Percentiles rank a stretch among this genome's conserved stretches.
Conservation (phyloP, 2,113 vertebrate species). For the Oryzias curvinotus region DNA sequence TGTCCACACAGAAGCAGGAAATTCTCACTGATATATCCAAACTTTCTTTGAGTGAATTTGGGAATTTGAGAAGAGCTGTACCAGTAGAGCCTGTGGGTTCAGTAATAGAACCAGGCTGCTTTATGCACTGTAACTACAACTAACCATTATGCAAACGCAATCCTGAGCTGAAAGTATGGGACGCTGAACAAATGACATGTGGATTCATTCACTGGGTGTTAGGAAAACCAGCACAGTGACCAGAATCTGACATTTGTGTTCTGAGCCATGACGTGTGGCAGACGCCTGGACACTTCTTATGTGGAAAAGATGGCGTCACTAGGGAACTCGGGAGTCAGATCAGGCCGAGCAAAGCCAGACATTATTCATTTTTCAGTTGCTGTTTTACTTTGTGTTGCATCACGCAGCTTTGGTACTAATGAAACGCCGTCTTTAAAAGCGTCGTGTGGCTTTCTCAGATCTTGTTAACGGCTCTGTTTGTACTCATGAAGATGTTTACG, state of each 20-base stretch:
- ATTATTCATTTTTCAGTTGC: too few species aligned
- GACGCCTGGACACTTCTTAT: conserved; percentile 7
- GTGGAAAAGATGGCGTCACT: too few species aligned
- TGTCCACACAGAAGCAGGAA: conserved; percentile 6
- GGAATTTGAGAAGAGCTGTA: neutral
- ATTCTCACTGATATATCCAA: conserved; percentile 3
- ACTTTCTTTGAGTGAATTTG: neutral
- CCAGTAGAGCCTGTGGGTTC: conserved; percentile 13
- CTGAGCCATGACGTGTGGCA: conserved; percentile 18
- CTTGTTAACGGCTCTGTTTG: too few species aligned
- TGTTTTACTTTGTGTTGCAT: too few species aligned
- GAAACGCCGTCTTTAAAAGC: too few species aligned
- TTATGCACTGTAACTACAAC: conserved; percentile 38
- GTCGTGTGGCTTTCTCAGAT: too few species aligned
- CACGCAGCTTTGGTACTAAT: too few species aligned
- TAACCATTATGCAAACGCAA: conserved; percentile 20
- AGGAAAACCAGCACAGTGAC: conserved; percentile 13
- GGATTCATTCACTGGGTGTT: conserved; percentile 22
- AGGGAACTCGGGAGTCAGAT: too few species aligned
- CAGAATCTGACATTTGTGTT: conserved; percentile 20
- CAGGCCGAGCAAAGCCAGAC: too few species aligned
- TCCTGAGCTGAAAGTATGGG: conserved; percentile 5
- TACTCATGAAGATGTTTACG: too few species aligned
- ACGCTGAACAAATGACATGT: conserved; percentile 43
- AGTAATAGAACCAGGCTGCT: conserved; percentile 24